Base-by-base conservation (phyloP, 92 coral and sea anemone genomes). In the Porites lobata region DNA sequence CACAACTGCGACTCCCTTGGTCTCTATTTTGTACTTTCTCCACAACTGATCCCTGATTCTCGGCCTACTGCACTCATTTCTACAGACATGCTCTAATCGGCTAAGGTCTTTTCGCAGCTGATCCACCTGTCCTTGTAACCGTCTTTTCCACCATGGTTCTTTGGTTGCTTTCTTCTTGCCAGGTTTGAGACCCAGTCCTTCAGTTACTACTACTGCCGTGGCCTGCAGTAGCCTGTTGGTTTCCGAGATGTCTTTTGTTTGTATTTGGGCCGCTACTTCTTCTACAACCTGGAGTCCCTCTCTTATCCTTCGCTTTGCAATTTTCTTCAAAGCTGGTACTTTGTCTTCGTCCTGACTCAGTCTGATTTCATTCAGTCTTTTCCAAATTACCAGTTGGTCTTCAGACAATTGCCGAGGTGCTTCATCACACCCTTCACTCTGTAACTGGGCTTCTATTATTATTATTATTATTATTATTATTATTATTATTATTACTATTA, bases 91-190 rank as follows among this genome's bases (percentile, higher is more conserved):
- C 80, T 75, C 64, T 62, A 19, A 15, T 80, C 85, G 75, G 85
- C 73, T 65, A 75, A 80, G 85, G 72, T 80, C 85, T 80, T 80
- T 65, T 80, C 21, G 85, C 85, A 65, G 85, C 85, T 80, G 85
- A 80, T 80, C 85, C 71, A 65, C 74, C 85, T 65, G 85, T 63
- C 75, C 85, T 80, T 80, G 85, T 80, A 80, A 11, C 74, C 84
- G 56, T 57, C 70, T 64, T 80, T 80, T 80, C 85, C 85, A 61
- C 85, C 85, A 80, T 63, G 85, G 85, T 80, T 80, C 75, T 80
- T 38, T 80, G 56, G 85, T 63, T 80, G 71, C 85, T 80, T 80
- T 61, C 75, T 80, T 80, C 75, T 63, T 79, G 47, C 56, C 22
- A 21, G 22, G 22, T 21, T 21, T 21, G 22, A 21, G 22, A 21